These are phyloP conservation scores for Carposina sasakii DNA, from an alignment of 1,140 invertebrate species.

Conservation along the genomic window DNA sequence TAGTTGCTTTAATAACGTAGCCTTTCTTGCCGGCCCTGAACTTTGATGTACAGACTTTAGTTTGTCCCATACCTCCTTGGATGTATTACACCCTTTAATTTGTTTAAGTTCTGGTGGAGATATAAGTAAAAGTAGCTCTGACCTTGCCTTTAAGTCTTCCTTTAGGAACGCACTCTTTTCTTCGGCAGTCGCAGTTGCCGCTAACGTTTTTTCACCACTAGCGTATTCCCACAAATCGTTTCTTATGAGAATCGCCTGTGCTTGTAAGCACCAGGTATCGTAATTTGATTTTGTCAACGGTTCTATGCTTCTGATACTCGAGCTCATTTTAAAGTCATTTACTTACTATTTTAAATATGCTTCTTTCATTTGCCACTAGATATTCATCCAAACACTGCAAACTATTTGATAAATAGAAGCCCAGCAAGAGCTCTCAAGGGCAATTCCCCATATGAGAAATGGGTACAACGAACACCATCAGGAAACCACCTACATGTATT, in stretches of 20 bases:
- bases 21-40: slow-evolving; percentile 13
- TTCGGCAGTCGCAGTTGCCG: neutral
- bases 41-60: slow-evolving; percentile 12
- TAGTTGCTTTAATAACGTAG: slow-evolving; percentile 19
- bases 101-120: slow-evolving; percentile 14
- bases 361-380: too few relatives aligned
- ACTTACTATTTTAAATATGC: too few relatives aligned
- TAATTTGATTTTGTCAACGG: neutral
- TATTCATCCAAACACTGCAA: too few relatives aligned
- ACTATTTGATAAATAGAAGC: too few relatives aligned
- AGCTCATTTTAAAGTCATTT: too few relatives aligned
- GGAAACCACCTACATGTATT: slow-evolving; percentile 9
- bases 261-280: neutral
- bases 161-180: too few relatives aligned
- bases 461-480: slow-evolving; percentile 2
- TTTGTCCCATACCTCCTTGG: slow-evolving; percentile 16
- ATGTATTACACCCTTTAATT: slow-evolving; percentile 14
- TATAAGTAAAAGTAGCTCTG: slow-evolving; percentile 12
- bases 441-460: too few relatives aligned
- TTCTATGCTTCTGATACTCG: too few relatives aligned
- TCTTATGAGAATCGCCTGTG: neutral
- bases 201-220: too few relatives aligned
- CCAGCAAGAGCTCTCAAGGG: too few relatives aligned
- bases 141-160: neutral
- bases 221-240: slow-evolving; percentile 1